Conservation (phyloP, 2,888 invertebrate species). For the Pycnomerus fuliginosus region DNA sequence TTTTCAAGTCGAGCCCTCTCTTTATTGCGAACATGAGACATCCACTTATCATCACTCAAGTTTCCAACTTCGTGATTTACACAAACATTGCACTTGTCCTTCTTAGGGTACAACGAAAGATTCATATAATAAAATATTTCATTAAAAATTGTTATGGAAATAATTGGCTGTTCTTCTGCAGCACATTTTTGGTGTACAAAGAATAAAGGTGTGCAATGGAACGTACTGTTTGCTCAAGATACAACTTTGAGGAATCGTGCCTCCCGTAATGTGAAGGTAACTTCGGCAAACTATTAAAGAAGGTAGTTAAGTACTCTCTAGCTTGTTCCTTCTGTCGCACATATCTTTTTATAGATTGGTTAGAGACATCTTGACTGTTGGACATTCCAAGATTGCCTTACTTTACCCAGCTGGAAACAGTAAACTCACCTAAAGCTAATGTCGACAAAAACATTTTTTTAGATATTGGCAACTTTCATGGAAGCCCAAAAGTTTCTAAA, state of each 20-base stretch:
- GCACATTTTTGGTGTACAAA: constrained; percentile 16
- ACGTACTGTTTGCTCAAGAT: constrained; percentile 14
- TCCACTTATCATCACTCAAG: constrained; percentile 11
- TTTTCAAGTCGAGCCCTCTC: constrained; percentile 25
- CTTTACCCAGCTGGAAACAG: constrained; percentile 18
- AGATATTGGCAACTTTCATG: too few relatives aligned
- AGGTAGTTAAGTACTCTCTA: constrained; percentile 9
- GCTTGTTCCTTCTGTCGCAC: constrained; percentile 1
- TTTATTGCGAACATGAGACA: constrained; percentile 11
- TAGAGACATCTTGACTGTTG: constrained; percentile 4
- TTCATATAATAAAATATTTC: constrained; percentile 6
- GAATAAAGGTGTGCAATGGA: too few relatives aligned
- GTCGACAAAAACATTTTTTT: constrained; percentile 22
- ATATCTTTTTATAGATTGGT: constrained; percentile 7
- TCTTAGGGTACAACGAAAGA: constrained; percentile 20
- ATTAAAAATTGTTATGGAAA: constrained; percentile 1
- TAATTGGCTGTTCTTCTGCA: constrained; percentile 4
- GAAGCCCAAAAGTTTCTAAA: too few relatives aligned
- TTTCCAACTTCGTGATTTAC: constrained; percentile 16
- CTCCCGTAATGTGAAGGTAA: constrained; percentile 25
- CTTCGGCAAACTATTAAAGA: constrained; percentile 20
- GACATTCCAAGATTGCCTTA: constrained; percentile 15
- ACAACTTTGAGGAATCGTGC: constrained; percentile 16
- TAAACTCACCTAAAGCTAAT: constrained; percentile 16
- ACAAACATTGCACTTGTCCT: constrained; percentile 23